Evolutionary conservation across 1,140 invertebrate genomes (phyloP).

Genomic region (Bombus sibiricus): DNA sequence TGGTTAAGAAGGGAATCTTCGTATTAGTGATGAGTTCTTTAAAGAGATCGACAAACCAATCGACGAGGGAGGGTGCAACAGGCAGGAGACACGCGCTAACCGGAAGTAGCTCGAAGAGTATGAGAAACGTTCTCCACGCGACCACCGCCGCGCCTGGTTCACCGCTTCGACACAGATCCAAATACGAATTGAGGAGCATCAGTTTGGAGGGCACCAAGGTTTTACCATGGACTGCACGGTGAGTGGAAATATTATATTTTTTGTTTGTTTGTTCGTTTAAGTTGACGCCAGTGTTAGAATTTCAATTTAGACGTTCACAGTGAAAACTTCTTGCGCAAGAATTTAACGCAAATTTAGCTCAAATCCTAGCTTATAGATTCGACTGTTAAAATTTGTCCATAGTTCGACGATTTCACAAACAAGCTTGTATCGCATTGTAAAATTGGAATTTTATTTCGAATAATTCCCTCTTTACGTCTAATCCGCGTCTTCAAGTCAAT

Average conservation of each 20-base stretch:
- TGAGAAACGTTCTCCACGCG: constrained; percentile 70
- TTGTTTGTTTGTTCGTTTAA: no score
- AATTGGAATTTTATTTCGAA: no score
- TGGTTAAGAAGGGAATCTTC: background rate
- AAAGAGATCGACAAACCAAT: constrained; percentile 70
- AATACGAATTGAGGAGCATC: constrained; percentile 81
- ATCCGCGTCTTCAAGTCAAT: no score
- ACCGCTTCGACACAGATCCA: constrained; percentile 72
- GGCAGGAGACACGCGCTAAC: constrained; percentile 73
- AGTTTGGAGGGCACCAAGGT: constrained; percentile 81
- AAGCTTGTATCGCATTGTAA: no score
- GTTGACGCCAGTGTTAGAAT: no score
- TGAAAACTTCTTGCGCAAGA: no score
- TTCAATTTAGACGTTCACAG: no score
- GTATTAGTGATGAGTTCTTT: constrained; percentile 74
- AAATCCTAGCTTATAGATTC: no score
- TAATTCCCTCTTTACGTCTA: no score
- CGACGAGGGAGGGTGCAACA: constrained; percentile 66
- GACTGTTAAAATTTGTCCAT: no score
- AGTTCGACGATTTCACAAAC: fast-evolving
- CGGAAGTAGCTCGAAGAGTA: constrained; percentile 70
- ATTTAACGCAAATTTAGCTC: no score
- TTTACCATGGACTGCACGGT: constrained; percentile 80
- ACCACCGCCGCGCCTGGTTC: constrained; percentile 67
- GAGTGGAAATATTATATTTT: background rate